Evolutionary conservation across 2,888 invertebrate genomes (phyloP).

Genomic region (Bimastos eiseni): DNA sequence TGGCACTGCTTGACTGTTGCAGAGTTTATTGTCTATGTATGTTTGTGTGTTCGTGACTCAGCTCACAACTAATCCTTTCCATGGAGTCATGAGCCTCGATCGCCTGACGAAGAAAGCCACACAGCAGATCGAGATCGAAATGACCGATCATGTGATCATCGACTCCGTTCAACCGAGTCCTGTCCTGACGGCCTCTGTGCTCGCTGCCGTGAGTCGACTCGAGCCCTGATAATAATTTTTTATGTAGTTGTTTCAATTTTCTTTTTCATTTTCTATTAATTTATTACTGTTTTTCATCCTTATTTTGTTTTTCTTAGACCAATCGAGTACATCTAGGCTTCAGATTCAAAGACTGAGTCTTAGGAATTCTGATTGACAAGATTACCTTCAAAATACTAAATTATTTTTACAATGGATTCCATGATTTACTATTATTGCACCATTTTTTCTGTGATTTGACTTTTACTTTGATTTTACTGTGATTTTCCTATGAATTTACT

Average conservation of each 20-base stretch:
- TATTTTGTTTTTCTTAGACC: neutral
- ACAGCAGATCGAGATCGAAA: slow-evolving; percentile 74
- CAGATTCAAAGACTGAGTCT: no score
- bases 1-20: no score
- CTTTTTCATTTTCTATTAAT: no score
- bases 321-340: no score
- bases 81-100: slow-evolving; percentile 44
- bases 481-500: no score
- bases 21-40: neutral
- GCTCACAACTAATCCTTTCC: slow-evolving; percentile 64
- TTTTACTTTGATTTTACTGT: no score
- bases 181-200: slow-evolving; percentile 33
- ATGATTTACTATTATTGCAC: neutral
- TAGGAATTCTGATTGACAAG: neutral
- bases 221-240: neutral
- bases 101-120: slow-evolving; percentile 66
- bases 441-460: no score
- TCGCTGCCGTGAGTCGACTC: slow-evolving; percentile 39
- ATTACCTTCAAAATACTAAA: neutral
- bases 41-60: neutral
- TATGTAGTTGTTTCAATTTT: neutral
- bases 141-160: slow-evolving; percentile 71
- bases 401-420: neutral
- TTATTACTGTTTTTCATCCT: no score
- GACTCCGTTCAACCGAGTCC: slow-evolving; percentile 63